Conservation (phyloP, 2,797 vertebrate species). For the Tapirus indicus region DNA sequence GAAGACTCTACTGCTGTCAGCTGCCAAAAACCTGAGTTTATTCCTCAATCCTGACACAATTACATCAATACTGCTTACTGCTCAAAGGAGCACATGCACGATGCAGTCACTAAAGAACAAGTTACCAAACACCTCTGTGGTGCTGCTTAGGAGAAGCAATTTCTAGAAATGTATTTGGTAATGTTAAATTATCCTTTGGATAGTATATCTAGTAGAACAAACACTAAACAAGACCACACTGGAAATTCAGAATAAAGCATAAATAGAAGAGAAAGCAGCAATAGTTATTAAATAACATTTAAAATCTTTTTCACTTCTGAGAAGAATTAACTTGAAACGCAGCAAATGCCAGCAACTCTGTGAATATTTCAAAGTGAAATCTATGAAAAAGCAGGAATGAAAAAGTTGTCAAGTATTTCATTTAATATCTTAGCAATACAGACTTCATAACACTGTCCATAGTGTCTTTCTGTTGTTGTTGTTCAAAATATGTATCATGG, state of each 20-base stretch:
- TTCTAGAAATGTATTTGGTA: conserved; percentile 53
- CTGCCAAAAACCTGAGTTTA: conserved; percentile 63
- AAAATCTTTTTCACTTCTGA: conserved; percentile 81
- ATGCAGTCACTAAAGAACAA: neutral
- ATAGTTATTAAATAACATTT: conserved; percentile 42
- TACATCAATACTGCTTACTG: conserved; percentile 5
- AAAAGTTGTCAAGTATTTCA: conserved; percentile 83
- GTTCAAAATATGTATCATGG: conserved; percentile 58
- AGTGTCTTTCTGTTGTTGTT: conserved; percentile 18
- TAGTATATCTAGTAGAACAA: conserved; percentile 58
- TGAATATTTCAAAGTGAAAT: conserved; percentile 76
- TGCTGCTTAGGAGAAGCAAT: conserved; percentile 53
- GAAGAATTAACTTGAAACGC: conserved; percentile 74
- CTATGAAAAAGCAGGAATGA: conserved; percentile 78
- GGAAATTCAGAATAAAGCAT: conserved; percentile 75
- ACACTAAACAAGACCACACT: conserved; percentile 63
- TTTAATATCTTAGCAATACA: conserved; percentile 76
- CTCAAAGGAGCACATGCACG: neutral
- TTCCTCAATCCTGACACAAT: conserved; percentile 29
- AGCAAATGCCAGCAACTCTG: conserved; percentile 71
- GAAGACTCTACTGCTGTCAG: conserved; percentile 5
- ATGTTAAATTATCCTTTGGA: conserved; percentile 58
- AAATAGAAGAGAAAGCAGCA: conserved; percentile 77
- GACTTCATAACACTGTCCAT: conserved; percentile 73
- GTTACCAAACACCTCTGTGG: neutral